Evolutionary conservation across 2,888 invertebrate species (phyloP), one percentile per base, ranked within the genome.

Genomic region (Cremastinae sp.): DNA sequence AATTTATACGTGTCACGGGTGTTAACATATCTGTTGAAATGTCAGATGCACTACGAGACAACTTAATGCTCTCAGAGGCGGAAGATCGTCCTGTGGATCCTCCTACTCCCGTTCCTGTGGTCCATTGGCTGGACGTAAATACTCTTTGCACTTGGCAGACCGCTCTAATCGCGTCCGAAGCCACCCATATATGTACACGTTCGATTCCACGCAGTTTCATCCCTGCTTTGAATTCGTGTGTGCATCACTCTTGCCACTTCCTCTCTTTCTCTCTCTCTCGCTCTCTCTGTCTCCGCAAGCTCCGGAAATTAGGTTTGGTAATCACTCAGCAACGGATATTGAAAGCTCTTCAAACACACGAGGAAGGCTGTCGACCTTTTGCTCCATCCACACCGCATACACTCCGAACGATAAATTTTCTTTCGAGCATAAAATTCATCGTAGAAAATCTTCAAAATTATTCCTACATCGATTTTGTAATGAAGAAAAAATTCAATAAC

Each of bases 291-390:
- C 12, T 39, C 64, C 14, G 16, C 10, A 20, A 39, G 28, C 64
- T 12, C 83, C 83, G 85, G 86, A 88, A 86, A 88, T 87, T 87
- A 81, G 82, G 83, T 86, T 86, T 83, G 83, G 82, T 82, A 87
- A 86, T 87, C 85, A 82, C 82, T 81, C 75, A 71, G 59, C 35
- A 35, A 47, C 86, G 86, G 86, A 87, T 86, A 87, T 87, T 85
- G 80, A 84, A 83, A 79, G 80, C 68, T 51, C 58, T 65, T 65
- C 72, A 51, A 73, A 61, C 55, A 28, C 2, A 64, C 35, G 62
- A 22, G 58, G 47, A 51, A 65, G 74, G 41, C 64, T 59, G 73
- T 35, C 39, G 69, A 72, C 61, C 62, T 41, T 35, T 51, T 14
- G 41, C 41, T 49, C 39, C 53, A 20, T 69, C 20, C 16, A 37